Evolutionary conservation across 30 jellyfish, hydroid and myxozoan species (phyloP).

Genomic region (Turritopsis dohrnii): DNA sequence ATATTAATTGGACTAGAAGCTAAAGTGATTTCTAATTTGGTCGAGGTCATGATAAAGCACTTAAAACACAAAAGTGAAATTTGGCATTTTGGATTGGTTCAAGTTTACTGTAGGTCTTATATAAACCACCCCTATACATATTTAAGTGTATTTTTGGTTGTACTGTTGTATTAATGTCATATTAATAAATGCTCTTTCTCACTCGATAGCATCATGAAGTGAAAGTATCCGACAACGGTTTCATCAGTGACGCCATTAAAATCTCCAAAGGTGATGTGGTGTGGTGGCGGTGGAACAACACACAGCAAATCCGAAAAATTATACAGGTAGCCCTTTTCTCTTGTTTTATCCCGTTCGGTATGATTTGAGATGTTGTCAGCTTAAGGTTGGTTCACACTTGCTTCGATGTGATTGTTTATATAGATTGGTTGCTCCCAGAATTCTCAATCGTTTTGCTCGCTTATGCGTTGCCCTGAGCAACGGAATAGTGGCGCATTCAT

Average conservation of each 20-base stretch:
- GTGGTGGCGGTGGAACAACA: constrained; percentile 47
- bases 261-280: constrained; percentile 37
- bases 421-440: not conserved
- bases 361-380: too few relatives aligned
- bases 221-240: constrained; percentile 25
- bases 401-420: not conserved
- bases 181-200: not conserved
- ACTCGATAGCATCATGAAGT: constrained; percentile 31
- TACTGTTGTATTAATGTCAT: too few relatives aligned
- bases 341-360: too few relatives aligned
- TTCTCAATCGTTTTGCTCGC: not conserved
- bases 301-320: constrained; percentile 16
- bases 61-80: too few relatives aligned
- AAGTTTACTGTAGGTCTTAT: too few relatives aligned
- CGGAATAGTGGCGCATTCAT: constrained; percentile 24
- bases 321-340: constrained; percentile 12
- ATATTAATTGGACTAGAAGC: too few relatives aligned
- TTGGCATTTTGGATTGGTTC: too few relatives aligned
- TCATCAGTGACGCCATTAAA: constrained; percentile 7
- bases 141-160: too few relatives aligned
- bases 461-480: constrained; percentile 33
- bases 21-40: too few relatives aligned
- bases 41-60: too few relatives aligned
- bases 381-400: too few relatives aligned
- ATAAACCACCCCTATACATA: too few relatives aligned